A percentile compares a stretch with the other conserved stretches of the same genome.
Conservation (phyloP, 2,888 invertebrate genomes). For the Parasteatoda lunata region DNA sequence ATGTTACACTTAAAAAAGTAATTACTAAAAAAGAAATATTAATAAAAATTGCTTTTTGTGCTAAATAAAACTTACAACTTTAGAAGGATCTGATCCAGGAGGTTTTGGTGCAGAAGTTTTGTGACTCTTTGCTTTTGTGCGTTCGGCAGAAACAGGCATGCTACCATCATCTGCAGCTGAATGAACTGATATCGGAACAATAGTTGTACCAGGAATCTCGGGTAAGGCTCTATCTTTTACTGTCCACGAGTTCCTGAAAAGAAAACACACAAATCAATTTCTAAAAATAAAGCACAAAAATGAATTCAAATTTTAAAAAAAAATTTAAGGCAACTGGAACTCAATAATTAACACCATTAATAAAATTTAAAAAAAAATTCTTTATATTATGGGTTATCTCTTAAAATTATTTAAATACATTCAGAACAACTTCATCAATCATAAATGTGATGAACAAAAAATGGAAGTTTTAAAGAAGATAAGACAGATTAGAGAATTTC, state of each 20-base stretch:
- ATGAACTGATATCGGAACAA: slow-evolving; percentile 5
- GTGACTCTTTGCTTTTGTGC: slow-evolving; percentile 45
- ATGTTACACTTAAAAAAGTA: too few relatives aligned
- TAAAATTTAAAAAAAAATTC: neutral
- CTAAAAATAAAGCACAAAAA: neutral
- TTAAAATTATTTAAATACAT: too few relatives aligned
- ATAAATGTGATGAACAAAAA: too few relatives aligned
- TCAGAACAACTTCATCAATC: too few relatives aligned
- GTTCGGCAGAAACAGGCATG: slow-evolving; percentile 6
- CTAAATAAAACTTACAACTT: slow-evolving; percentile 36
- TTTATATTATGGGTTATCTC: too few relatives aligned
- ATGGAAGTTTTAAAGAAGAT: too few relatives aligned
- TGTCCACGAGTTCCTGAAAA: slow-evolving; percentile 58
- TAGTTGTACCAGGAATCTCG: slow-evolving; percentile 48
- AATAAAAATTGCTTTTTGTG: too few relatives aligned
- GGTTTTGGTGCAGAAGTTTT: slow-evolving; percentile 62
- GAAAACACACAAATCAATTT: neutral
- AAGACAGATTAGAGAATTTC: too few relatives aligned
- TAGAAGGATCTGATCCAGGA: slow-evolving; percentile 53
- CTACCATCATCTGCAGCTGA: slow-evolving; percentile 4
- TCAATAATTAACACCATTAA: neutral
- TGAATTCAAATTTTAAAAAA: neutral
- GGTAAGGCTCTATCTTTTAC: slow-evolving; percentile 66
- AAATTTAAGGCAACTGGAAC: neutral
- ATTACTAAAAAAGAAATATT: too few relatives aligned